A percentile compares a stretch with the other conserved stretches of the same genome.
phyloP scores from a whole-genome alignment of 2,797 vertebrate genomes.

The Lagodon rhomboides region DNA sequence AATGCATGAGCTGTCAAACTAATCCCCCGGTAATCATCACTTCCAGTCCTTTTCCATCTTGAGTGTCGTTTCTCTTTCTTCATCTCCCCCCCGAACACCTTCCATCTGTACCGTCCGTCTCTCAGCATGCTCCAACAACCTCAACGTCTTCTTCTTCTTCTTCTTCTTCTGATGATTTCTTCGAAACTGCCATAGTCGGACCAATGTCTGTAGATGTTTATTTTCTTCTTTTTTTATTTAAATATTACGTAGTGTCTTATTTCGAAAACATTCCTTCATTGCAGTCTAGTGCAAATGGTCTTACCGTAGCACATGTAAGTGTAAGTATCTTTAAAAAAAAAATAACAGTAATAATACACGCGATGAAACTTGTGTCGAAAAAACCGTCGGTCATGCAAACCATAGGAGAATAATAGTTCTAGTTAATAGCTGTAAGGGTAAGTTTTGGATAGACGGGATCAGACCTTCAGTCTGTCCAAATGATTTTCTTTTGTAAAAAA shows the following conservation, averaged over 20 bases:
- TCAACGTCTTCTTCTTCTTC: constrained; percentile 43
- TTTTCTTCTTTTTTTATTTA: constrained; percentile 72
- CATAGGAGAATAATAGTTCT: constrained; percentile 60
- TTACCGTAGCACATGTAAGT: constrained; percentile 84
- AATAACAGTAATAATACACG: constrained; percentile 47
- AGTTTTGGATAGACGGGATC: constrained; percentile 58
- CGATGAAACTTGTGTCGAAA: constrained; percentile 61
- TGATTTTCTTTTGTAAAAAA: constrained; percentile 54
- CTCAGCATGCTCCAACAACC: constrained; percentile 73
- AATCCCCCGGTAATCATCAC: constrained; percentile 39
- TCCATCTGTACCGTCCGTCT: constrained; percentile 58
- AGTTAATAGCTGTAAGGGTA: constrained; percentile 64
- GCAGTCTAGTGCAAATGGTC: constrained; percentile 86
- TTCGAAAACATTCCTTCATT: constrained; percentile 91
- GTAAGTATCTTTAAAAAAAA: constrained; percentile 76
- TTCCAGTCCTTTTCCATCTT: constrained; percentile 34
- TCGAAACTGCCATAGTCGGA: constrained; percentile 87
- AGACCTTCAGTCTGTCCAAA: constrained; percentile 62
- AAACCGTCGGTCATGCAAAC: constrained; percentile 68
- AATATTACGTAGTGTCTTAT: constrained; percentile 89
- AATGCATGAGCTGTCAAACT: constrained; percentile 67
- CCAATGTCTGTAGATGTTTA: constrained; percentile 87
- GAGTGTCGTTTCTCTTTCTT: constrained; percentile 55
- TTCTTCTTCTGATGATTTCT: constrained; percentile 72
- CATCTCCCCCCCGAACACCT: constrained; percentile 37